Percentiles rank a stretch among this genome's conserved stretches.
These are phyloP conservation scores for Takifugu flavidus DNA, from an alignment of 2,113 vertebrate species.

Conservation along the genomic window DNA sequence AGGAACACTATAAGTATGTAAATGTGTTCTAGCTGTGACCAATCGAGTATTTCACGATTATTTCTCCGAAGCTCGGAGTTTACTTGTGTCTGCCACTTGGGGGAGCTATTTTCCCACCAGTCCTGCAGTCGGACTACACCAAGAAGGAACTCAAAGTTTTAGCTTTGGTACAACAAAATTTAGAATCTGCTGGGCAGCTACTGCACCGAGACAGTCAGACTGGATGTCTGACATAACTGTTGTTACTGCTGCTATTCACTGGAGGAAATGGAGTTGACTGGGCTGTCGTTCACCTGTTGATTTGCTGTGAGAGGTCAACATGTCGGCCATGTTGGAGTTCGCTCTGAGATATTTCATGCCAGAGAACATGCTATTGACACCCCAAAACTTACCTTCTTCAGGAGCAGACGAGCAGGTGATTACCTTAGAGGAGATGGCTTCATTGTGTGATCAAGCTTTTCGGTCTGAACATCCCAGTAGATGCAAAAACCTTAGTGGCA, in stretches of 20 bases:
- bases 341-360: not conserved
- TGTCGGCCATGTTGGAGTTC: not conserved
- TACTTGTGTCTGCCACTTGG: constrained; percentile 30
- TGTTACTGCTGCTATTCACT: not conserved
- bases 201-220: not conserved
- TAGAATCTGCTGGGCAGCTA: not conserved
- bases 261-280: not conserved
- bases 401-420: too few species aligned
- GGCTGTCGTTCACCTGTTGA: not conserved
- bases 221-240: too few species aligned
- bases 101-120: constrained; percentile 43
- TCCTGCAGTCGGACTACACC: not conserved
- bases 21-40: too few species aligned
- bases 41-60: too few species aligned
- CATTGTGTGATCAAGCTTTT: not conserved
- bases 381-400: too few species aligned
- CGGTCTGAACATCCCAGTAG: too few species aligned
- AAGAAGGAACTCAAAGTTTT: too few species aligned
- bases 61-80: too few species aligned
- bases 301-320: not conserved
- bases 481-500: too few species aligned
- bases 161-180: too few species aligned
- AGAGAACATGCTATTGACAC: not conserved
- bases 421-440: not conserved
- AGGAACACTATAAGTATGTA: not conserved